These are phyloP conservation scores for Acanthosoma haemorrhoidale DNA, from an alignment of 2,888 invertebrate species.

Conservation along the genomic window DNA sequence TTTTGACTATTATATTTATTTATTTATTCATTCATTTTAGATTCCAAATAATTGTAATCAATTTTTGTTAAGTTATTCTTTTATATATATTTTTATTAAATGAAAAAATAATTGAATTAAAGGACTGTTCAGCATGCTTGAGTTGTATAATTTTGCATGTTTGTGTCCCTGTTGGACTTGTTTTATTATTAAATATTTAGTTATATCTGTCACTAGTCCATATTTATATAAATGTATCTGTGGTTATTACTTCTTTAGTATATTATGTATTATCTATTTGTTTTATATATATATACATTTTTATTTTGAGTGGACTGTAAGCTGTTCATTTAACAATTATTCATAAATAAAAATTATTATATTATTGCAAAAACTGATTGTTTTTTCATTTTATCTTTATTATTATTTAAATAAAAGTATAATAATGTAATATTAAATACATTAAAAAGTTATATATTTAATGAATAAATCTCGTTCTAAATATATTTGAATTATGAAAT, in stretches of 20 bases:
- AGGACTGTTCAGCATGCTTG: constrained; percentile 1
- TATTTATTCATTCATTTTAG: not conserved
- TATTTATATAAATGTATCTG: constrained; percentile 12
- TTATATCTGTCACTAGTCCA: constrained; percentile 19
- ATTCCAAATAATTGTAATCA: not conserved
- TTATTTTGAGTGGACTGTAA: not conserved
- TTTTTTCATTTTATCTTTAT: constrained; percentile 1
- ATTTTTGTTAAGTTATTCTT: not conserved
- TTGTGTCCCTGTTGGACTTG: not conserved
- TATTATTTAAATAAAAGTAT: not conserved
- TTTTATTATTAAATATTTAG: not conserved
- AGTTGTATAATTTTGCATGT: not conserved
- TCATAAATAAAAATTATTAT: not conserved
- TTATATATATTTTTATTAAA: not conserved
- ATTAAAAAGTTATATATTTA: not conserved
- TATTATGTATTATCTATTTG: constrained; percentile 20
- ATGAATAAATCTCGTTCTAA: not conserved
- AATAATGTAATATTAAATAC: not conserved
- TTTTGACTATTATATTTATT: not conserved
- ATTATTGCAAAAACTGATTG: not conserved
- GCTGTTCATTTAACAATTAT: not conserved
- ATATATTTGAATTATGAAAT: not conserved
- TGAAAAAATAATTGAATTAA: not conserved
- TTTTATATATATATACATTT: not conserved
- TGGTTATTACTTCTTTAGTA: constrained; percentile 22